Evolutionary conservation across 37 sponge, comb jelly and placozoan genomes (phyloP), one percentile per base, ranked within the genome.

Genomic region (Amphimedon queenslandica): DNA sequence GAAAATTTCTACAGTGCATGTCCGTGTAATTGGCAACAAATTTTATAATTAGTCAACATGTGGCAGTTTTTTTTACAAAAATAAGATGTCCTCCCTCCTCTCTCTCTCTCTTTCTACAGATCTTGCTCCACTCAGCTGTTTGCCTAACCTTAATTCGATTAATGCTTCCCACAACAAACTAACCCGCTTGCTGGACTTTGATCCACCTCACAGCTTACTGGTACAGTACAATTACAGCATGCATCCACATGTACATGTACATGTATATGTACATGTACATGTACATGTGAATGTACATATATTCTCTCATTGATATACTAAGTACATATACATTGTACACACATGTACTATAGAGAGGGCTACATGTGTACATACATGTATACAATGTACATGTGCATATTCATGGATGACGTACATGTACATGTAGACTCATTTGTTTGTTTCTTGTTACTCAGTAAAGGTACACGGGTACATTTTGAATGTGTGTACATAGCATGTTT

Each of bases 131-230:
- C 63, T 90, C 63, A 57, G 69, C 16, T 37, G 34, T 21, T 69
- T 90, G n/a, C 72, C 73, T 30, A 65, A 84, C 57, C 82, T 90
- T 16, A n/a, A 36, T 40, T 71, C 76, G 37, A 73, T 90, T 57
- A 73, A 90, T 71, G 78, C 76, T 1, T 79, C 85, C 1, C 31
- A 72, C 47, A 90, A 90, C 70, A 84, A 80, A 38, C 56, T 90
- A 20, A 61, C 90, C 29, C 20, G 73, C 3, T 33, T 90, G 5
- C 77, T 90, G 1, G 80, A 80, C 63, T 80, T 80, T 60, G 37
- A 64, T 29, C 67, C 85, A 25, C 82, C 82, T 11, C 40, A 58
- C 0, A 79, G 66, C 25, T 57, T 90, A 6, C 32, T 34, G 68
- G 90, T 90, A 53, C n/a, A n/a, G n/a, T n/a, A n/a, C n/a, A n/a